These are phyloP conservation scores for Chloromyia formosa DNA, from an alignment of 2,888 invertebrate genomes.

Conservation along the genomic window DNA sequence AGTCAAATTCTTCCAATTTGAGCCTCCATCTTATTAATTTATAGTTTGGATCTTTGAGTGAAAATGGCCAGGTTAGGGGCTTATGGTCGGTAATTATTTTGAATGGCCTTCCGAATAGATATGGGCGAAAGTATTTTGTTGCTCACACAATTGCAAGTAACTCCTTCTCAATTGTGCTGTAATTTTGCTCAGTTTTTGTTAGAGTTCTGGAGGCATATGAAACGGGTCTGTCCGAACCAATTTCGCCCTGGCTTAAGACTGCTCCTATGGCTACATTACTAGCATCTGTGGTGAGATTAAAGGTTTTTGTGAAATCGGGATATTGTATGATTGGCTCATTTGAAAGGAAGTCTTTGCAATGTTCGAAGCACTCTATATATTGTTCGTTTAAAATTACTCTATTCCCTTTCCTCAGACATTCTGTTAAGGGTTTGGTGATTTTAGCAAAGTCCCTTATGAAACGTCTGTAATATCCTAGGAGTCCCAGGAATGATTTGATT, in stretches of 20 bases:
- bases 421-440: too few species aligned
- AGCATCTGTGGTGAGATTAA: slow-evolving; percentile 10
- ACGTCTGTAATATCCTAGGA: too few species aligned
- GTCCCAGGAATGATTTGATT: too few species aligned
- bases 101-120: slow-evolving; percentile 54
- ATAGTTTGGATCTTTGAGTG: slow-evolving; percentile 28
- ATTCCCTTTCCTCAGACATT: too few species aligned
- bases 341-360: too few species aligned
- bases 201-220: slow-evolving; percentile 52
- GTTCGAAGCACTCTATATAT: too few species aligned
- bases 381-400: too few species aligned
- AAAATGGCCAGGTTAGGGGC: slow-evolving; percentile 36
- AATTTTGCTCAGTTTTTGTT: slow-evolving; percentile 51
- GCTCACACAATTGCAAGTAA: slow-evolving; percentile 56
- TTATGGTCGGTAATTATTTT: slow-evolving; percentile 37
- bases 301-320: slow-evolving; percentile 18
- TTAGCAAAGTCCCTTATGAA: too few species aligned
- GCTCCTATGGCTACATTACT: slow-evolving; percentile 12
- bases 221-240: slow-evolving; percentile 50
- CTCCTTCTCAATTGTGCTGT: slow-evolving; percentile 56
- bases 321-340: too few species aligned
- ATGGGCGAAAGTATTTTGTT: slow-evolving; percentile 56
- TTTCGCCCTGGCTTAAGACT: not conserved
- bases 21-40: slow-evolving; percentile 13
- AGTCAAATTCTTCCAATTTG: slow-evolving; percentile 1